These are phyloP conservation scores for Gymnoscelis rufifasciata DNA, from an alignment of 2,888 invertebrate genomes.

Conservation along the genomic window DNA sequence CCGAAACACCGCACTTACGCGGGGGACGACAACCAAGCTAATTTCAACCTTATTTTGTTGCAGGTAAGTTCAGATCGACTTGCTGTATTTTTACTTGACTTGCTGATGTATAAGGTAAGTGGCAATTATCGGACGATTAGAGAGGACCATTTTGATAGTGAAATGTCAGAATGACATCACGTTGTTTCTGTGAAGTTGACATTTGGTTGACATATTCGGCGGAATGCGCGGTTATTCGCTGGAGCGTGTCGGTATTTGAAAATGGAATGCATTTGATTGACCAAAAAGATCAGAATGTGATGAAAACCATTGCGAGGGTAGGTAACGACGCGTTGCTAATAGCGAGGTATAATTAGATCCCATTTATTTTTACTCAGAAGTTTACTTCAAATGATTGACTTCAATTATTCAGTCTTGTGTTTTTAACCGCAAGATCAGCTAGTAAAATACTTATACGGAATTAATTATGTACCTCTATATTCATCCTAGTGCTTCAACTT, in stretches of 20 bases:
- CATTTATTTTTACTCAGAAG: too few species aligned
- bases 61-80: conserved; percentile 31
- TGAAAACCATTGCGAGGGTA: too few species aligned
- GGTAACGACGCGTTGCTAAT: too few species aligned
- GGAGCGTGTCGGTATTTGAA: conserved; percentile 5
- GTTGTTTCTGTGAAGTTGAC: conserved; percentile 15
- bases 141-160: not conserved
- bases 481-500: too few species aligned
- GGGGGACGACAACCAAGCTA: not conserved
- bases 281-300: too few species aligned
- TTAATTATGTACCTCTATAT: too few species aligned
- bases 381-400: too few species aligned
- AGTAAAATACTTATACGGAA: too few species aligned
- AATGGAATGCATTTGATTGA: conserved; percentile 1
- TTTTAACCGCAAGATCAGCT: too few species aligned
- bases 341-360: too few species aligned
- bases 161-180: conserved; percentile 26
- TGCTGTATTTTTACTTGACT: not conserved
- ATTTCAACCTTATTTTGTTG: conserved; percentile 26
- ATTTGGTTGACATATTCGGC: conserved; percentile 13
- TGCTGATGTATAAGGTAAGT: not conserved
- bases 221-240: conserved; percentile 10
- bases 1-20: not conserved
- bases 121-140: not conserved
- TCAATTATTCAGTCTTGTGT: too few species aligned